phyloP scores from a whole-genome alignment of 2,113 vertebrate genomes.

The Aramus guarauna region DNA sequence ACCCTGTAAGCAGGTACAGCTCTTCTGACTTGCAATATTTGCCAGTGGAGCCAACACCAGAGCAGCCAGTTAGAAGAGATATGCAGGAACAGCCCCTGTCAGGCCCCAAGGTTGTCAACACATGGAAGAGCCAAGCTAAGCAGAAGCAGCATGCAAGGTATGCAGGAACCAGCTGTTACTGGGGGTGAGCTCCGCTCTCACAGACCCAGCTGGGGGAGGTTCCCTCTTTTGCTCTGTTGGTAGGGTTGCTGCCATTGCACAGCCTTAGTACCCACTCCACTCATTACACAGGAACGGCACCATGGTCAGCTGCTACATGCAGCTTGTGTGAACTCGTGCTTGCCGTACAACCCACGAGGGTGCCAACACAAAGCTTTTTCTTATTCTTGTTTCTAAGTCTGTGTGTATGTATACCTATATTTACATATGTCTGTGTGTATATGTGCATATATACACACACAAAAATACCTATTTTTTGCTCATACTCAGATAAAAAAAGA shows the following conservation, averaged over 20 bases:
- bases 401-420: neutral
- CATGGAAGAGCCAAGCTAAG: neutral
- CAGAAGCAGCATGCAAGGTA: neutral
- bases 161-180: neutral
- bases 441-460: neutral
- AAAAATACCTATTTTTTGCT: neutral
- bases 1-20: neutral
- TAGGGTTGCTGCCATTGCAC: neutral
- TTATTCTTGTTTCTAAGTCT: neutral
- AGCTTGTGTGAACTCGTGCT: neutral
- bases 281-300: rapidly evolving
- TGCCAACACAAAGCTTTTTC: neutral
- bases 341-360: rapidly evolving
- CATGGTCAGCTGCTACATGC: neutral
- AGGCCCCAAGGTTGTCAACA: neutral
- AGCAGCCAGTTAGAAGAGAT: neutral
- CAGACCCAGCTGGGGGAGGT: neutral
- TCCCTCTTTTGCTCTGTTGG: neutral
- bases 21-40: neutral
- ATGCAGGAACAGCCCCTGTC: neutral
- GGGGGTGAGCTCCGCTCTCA: neutral
- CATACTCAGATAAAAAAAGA: neutral
- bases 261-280: rapidly evolving
- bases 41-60: neutral
- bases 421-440: neutral